A percentile compares a stretch with the other conserved stretches of the same genome.
Evolutionary conservation across 1,140 invertebrate species (phyloP).

Genomic region (Rhagoletis pomonella): DNA sequence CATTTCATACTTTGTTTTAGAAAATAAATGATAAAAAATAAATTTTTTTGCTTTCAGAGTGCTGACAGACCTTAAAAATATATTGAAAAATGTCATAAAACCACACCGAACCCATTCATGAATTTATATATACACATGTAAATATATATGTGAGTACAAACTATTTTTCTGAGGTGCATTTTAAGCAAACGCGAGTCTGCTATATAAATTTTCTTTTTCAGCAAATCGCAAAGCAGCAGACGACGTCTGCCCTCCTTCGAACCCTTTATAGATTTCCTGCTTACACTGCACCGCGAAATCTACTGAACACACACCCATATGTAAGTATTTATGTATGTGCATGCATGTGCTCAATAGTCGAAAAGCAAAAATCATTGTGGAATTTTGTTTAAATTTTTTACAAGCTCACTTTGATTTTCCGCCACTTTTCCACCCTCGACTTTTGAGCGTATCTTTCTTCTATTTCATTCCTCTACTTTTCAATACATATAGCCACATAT

Average conservation of each 20-base stretch:
- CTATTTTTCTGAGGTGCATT: not conserved
- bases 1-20: not conserved
- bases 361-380: not conserved
- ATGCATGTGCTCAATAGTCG: not conserved
- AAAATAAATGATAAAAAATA: not conserved
- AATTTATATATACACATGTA: not conserved
- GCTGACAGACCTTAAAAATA: not conserved
- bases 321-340: no score
- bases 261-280: no score
- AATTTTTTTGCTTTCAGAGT: not conserved
- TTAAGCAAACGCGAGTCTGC: slow-evolving; percentile 4
- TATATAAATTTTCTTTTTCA: not conserved
- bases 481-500: no score
- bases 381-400: slow-evolving; percentile 47
- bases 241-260: not conserved
- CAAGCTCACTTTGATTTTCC: not conserved
- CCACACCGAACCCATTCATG: not conserved
- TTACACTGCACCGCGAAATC: not conserved
- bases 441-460: not conserved
- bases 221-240: not conserved
- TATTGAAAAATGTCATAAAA: not conserved
- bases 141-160: not conserved
- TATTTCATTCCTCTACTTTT: not conserved
- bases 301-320: not conserved
- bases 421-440: not conserved